Evolutionary conservation across 2,113 vertebrate genomes (phyloP), one percentile per base, ranked within the genome.

Genomic region (Alethe castanea): DNA sequence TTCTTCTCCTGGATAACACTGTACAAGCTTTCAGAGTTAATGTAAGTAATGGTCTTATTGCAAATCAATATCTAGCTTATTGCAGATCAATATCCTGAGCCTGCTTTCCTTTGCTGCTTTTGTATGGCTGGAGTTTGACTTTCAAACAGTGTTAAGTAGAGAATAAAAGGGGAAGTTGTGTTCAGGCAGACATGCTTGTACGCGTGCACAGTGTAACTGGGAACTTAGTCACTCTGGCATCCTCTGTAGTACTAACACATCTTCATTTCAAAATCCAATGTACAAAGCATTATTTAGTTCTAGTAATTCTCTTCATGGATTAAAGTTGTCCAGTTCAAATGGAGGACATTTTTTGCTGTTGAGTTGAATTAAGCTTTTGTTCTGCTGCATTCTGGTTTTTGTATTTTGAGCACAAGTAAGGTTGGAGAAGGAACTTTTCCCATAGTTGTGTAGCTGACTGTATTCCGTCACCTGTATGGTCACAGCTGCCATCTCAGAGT

Each of bases 1-100:
- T 99, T 94, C 97, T 99, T 97, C 99, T 99, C 96, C 98, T 99
- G 98, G 99, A 99, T 98, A 99, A 99, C 98, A 99, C 98, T 96
- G 98, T 99, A 97, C 99, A 99, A 96, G 98, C 98, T 90, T 99
- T 99, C 98, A 99, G 98, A 98, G 98, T 99, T 97, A 99, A 98
- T 91, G 99, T 99, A 97, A 99, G 99, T 99, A 90, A 26, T 22
- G 53, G 33, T 8, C 9, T 38, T 48, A 20, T 7, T 62, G 73
- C 13, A 62, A 40, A 65, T 60, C 54, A 9, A 0, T 85, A 36
- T 24, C 62, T 56, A n/a, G 8, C 14, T 40, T 73, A 29, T 12
- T 61, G 70, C 16, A 56, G 52, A 66, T 65, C 47, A 14, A 0
- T 88, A 33, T 28, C 60, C 24, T 0, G 1, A 48, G 35, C n/a